Base-by-base conservation (phyloP, 2,888 invertebrate genomes). In the Dermolepida albohirtum region DNA sequence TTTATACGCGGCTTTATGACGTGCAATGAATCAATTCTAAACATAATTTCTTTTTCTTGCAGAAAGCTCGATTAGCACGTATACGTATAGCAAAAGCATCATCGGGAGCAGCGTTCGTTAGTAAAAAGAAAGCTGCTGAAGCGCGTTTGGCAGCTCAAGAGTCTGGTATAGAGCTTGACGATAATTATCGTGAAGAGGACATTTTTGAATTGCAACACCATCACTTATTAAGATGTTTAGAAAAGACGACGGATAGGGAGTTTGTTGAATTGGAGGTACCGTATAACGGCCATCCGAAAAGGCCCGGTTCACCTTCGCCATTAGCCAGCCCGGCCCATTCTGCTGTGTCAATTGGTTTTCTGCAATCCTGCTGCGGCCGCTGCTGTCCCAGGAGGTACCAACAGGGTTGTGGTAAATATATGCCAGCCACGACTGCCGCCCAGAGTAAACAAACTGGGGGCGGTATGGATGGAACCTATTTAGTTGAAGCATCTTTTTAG, bases 151-250 rank as follows among this genome's bases (percentile, higher is more conserved):
- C 96, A 64, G 95, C 96, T 62, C 93, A 94, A 85, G 95, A 95
- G 85, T 95, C 95, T 50, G 97, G 97, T 51, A 90, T 96, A 75
- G 95, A 96, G 77, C 85, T 95, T 76, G 96, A 96, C 78, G 97
- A 97, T 73, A 92, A 90, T 74, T 90, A 89, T 80, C 88, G 94
- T 73, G 96, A 97, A 80, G 97, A 97, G 81, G 98, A 98, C 84
- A 97, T 98, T 80, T 98, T 99, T 86, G 98, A 98, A 83, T 87
- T 98, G 84, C 98, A 99, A 85, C 98, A 99, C 85, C 99, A 99
- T 84, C 99, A 99, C 85, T 88, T 99, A 69, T 88, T 99, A 70
- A 90, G 97, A 76, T 99, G 99, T 85, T 88, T 99, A 78, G 99
- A 99, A 85, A 96, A 97, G 84, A 98, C 99, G 68, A 99, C 99